phyloP scores from a whole-genome alignment of 2,888 invertebrate genomes.

The Sympetrum striolatum region DNA sequence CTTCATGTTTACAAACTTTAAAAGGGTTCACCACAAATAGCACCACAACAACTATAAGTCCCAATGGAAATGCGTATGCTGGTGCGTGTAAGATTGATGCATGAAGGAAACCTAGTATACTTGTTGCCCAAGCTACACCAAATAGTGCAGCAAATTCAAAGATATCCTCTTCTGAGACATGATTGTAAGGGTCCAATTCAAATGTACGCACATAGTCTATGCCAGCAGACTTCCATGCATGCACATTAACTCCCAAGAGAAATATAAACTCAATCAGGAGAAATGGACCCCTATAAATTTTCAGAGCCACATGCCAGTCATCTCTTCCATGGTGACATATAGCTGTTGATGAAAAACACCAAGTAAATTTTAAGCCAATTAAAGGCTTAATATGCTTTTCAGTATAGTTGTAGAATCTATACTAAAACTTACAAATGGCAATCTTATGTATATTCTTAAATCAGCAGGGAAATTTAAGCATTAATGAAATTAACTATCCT shows the following conservation, averaged over 20 bases:
- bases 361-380: no score
- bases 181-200: conserved; percentile 94
- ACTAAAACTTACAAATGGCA: no score
- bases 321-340: conserved; percentile 74
- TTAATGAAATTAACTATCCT: no score
- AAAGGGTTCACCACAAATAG: conserved; percentile 93
- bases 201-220: conserved; percentile 99
- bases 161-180: conserved; percentile 90
- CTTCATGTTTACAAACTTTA: conserved; percentile 78
- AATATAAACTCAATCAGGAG: conserved; percentile 92
- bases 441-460: no score
- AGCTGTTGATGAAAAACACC: conserved; percentile 62
- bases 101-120: conserved; percentile 82
- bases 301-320: conserved; percentile 84
- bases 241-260: conserved; percentile 93
- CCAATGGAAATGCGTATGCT: conserved; percentile 89
- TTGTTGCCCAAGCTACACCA: conserved; percentile 93
- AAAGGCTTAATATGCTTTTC: no score
- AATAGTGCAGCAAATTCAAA: conserved; percentile 94
- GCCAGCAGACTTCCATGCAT: conserved; percentile 96
- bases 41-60: conserved; percentile 78
- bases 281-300: conserved; percentile 92
- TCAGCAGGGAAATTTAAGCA: no score
- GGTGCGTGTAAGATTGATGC: conserved; percentile 80
- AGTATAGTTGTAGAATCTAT: no score